Evolutionary conservation across 2,888 invertebrate genomes (phyloP).

Genomic region (Tridacna crocea): DNA sequence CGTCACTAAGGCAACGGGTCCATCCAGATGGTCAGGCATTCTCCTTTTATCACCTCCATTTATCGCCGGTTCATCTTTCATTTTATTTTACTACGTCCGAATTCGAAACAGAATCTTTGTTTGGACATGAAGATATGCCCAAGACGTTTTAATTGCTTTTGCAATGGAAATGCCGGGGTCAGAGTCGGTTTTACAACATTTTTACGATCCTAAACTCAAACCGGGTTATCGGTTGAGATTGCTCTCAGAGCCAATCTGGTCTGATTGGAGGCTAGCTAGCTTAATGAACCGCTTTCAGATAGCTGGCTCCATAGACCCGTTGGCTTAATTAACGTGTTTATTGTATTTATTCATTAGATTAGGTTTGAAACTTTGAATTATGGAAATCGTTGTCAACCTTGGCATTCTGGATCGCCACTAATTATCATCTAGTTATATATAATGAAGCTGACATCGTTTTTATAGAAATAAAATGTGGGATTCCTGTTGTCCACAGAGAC

Average conservation of each 20-base stretch:
- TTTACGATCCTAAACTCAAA: conserved; percentile 53
- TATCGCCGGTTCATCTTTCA: conserved; percentile 46
- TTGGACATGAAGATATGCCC: conserved; percentile 55
- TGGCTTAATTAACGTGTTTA: conserved; percentile 24
- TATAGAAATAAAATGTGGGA: neutral
- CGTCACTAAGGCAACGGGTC: conserved; percentile 15
- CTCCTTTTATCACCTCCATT: conserved; percentile 29
- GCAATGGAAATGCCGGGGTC: conserved; percentile 59
- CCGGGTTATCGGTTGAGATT: conserved; percentile 57
- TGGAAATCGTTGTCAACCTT: conserved; percentile 15
- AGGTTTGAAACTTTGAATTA: conserved; percentile 19
- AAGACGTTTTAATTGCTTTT: conserved; percentile 63
- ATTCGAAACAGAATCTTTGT: conserved; percentile 61
- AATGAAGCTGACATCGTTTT: neutral
- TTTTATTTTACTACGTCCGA: conserved; percentile 57
- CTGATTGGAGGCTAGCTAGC: conserved; percentile 21
- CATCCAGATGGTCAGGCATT: conserved; percentile 24
- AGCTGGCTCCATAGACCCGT: neutral
- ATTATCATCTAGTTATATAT: neutral
- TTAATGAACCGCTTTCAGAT: conserved; percentile 16
- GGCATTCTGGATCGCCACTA: neutral
- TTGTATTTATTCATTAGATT: conserved; percentile 29
- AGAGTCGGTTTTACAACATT: conserved; percentile 50
- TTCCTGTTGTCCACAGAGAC: neutral
- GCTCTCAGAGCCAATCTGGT: conserved; percentile 21